Evolutionary conservation across 2,797 vertebrate species (phyloP).

Genomic region (Ibycter americanus): DNA sequence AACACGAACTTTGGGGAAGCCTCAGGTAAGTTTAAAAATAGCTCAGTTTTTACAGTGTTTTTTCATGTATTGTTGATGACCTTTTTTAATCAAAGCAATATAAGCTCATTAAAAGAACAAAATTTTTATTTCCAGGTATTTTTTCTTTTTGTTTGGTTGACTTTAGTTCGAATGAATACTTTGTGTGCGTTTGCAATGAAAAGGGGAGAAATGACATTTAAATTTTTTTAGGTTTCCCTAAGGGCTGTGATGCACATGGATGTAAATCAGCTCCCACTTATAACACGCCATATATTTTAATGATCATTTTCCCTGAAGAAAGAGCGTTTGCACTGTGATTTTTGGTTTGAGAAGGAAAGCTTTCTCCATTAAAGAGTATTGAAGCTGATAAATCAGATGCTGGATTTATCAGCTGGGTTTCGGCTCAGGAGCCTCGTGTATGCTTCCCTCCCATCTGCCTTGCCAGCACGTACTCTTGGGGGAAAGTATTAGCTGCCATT

Average conservation of each 20-base stretch:
- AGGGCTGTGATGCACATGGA: fast-evolving
- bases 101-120: background rate
- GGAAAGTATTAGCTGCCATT: background rate
- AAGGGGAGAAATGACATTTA: background rate
- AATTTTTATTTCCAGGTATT: background rate
- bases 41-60: background rate
- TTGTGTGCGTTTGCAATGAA: background rate
- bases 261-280: background rate
- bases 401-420: background rate
- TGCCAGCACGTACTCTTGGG: background rate
- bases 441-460: background rate
- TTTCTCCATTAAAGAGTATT: background rate
- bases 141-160: background rate
- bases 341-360: background rate
- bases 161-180: background rate
- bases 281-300: background rate
- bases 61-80: background rate
- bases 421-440: background rate
- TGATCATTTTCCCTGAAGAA: background rate
- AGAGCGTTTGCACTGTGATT: background rate
- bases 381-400: background rate
- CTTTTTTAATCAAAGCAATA: background rate
- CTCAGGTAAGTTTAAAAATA: constrained; percentile 32
- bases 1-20: background rate
- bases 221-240: background rate